phyloP scores from a whole-genome alignment of 1,140 invertebrate species.

The Nasonia longicornis region DNA sequence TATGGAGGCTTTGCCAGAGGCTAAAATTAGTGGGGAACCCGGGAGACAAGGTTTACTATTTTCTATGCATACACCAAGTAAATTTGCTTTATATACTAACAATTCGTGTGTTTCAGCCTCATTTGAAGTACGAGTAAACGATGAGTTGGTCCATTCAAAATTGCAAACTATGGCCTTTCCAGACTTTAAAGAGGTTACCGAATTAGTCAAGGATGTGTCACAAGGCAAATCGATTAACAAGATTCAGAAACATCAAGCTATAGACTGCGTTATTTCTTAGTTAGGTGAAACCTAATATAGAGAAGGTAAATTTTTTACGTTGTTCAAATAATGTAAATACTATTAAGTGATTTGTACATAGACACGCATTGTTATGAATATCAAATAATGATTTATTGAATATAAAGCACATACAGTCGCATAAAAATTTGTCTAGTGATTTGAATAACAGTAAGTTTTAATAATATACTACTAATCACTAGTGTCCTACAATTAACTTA shows the following conservation, averaged over 20 bases:
- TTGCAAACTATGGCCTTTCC: constrained; percentile 75
- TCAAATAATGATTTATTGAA: not conserved
- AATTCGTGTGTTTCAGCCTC: constrained; percentile 69
- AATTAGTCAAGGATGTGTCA: constrained; percentile 69
- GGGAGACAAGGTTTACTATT: constrained; percentile 70
- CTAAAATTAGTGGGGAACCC: constrained; percentile 69
- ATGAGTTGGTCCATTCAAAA: constrained; percentile 75
- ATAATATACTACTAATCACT: no score
- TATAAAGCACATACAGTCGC: not conserved
- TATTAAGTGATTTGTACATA: not conserved
- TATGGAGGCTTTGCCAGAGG: constrained; percentile 68
- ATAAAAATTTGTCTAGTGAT: not conserved
- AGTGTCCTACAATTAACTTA: no score
- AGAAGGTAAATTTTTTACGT: not conserved
- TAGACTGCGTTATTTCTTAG: constrained; percentile 63
- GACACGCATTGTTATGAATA: not conserved
- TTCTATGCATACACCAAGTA: not conserved
- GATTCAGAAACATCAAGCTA: constrained; percentile 72
- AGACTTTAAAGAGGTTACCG: constrained; percentile 72
- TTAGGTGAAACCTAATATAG: not conserved
- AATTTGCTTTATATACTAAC: not conserved
- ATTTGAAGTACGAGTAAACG: constrained; percentile 76
- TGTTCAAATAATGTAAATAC: not conserved
- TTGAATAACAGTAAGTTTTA: not conserved
- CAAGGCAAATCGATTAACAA: constrained; percentile 66